Evolutionary conservation across 1,140 invertebrate genomes (phyloP).

Genomic region (Plodia interpunctella): DNA sequence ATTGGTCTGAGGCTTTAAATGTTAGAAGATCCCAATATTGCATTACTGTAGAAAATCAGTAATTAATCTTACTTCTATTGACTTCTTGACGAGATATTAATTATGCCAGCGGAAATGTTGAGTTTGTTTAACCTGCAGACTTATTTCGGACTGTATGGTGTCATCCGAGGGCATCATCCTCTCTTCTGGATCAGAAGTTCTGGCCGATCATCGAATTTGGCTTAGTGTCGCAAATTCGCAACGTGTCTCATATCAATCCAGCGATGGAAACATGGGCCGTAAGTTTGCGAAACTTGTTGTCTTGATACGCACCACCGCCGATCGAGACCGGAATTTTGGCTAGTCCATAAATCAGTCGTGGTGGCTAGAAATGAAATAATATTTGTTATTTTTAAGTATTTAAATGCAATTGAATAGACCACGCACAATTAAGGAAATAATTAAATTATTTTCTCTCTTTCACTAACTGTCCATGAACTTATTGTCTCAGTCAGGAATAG

Average conservation of each 20-base stretch:
- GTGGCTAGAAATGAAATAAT: no score
- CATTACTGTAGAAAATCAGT: no score
- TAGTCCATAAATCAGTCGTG: neutral
- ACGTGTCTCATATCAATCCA: conserved; percentile 27
- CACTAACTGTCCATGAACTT: no score
- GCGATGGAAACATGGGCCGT: conserved; percentile 41
- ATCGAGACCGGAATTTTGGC: neutral
- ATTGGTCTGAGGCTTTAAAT: no score
- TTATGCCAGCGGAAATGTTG: conserved; percentile 67
- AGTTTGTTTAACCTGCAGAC: conserved; percentile 67
- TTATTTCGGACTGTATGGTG: conserved; percentile 65
- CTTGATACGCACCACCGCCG: neutral
- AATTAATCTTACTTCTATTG: conserved; percentile 7
- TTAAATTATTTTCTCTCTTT: no score
- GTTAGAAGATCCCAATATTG: no score
- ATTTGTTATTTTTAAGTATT: no score
- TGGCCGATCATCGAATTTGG: conserved; percentile 36
- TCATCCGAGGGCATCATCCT: conserved; percentile 64
- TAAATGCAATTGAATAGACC: no score
- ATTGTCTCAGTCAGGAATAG: no score
- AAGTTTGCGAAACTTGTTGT: conserved; percentile 30
- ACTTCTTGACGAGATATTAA: conserved; percentile 30
- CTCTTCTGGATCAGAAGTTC: no score
- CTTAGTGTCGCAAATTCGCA: conserved; percentile 43
- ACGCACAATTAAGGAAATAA: no score